Percentiles rank a stretch among this genome's conserved stretches.
phyloP scores from a whole-genome alignment of 1,140 invertebrate species.

The Manduca sexta region DNA sequence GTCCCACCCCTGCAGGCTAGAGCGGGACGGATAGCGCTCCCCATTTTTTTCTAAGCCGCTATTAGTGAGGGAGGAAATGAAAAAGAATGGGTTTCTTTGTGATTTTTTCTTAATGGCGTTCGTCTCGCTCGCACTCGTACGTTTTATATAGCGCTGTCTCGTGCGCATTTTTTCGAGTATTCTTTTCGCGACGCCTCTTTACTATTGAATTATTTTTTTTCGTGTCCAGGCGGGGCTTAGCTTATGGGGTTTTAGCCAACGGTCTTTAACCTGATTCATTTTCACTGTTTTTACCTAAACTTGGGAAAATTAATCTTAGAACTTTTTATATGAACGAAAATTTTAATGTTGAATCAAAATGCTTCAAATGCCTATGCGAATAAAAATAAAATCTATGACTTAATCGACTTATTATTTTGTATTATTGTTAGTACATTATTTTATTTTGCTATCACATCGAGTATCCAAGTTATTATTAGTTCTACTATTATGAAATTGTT shows the following conservation, averaged over 20 bases:
- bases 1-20: slow-evolving; percentile 48
- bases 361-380: too few species aligned
- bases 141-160: slow-evolving; percentile 34
- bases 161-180: slow-evolving; percentile 53
- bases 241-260: slow-evolving; percentile 61
- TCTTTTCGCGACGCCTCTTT: slow-evolving; percentile 64
- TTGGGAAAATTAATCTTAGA: slow-evolving; percentile 13
- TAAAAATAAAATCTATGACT: too few species aligned
- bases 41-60: slow-evolving; percentile 69
- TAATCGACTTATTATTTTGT: too few species aligned
- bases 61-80: slow-evolving; percentile 69
- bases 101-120: slow-evolving; percentile 62
- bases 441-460: too few species aligned
- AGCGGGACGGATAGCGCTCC: slow-evolving; percentile 49
- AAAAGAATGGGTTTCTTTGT: slow-evolving; percentile 70
- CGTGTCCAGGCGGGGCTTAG: slow-evolving; percentile 60
- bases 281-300: slow-evolving; percentile 51
- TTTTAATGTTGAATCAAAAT: too few species aligned
- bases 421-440: too few species aligned
- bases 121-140: slow-evolving; percentile 48
- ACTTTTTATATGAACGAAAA: slow-evolving; percentile 11
- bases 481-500: too few species aligned
- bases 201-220: slow-evolving; percentile 63
- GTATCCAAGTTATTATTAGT: too few species aligned
- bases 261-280: slow-evolving; percentile 35